A percentile compares a stretch with the other conserved stretches of the same genome.
Conservation (phyloP, 2,888 invertebrate species). For the Operophtera brumata region DNA sequence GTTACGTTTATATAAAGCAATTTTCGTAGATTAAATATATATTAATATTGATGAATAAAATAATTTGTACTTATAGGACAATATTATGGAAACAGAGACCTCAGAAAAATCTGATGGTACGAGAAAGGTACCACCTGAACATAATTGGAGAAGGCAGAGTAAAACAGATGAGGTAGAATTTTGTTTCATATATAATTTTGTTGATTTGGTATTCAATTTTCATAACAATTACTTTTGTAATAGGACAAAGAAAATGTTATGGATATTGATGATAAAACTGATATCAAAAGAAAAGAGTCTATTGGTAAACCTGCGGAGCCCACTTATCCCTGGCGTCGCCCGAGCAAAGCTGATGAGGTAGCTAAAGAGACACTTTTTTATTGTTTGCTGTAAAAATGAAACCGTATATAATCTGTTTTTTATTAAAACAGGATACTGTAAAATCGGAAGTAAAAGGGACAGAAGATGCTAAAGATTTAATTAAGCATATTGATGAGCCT, state of each 20-base stretch:
- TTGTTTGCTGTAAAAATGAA: background rate
- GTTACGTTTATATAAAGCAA: background rate
- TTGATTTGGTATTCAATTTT: background rate
- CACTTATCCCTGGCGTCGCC: conserved; percentile 25
- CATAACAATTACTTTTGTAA: conserved; percentile 11
- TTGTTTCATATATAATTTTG: background rate
- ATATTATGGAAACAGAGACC: conserved; percentile 35
- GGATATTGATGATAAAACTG: conserved; percentile 30
- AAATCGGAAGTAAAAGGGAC: conserved; percentile 24
- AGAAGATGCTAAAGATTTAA: conserved; percentile 10
- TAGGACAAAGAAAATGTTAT: conserved; percentile 40
- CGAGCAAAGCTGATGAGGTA: conserved; percentile 12
- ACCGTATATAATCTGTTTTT: background rate
- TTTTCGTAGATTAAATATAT: background rate
- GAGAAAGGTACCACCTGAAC: conserved; percentile 39
- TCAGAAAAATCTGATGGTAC: conserved; percentile 40
- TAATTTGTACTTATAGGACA: conserved; percentile 30
- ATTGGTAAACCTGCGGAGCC: conserved; percentile 38
- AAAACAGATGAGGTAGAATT: conserved; percentile 40
- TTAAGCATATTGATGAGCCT: conserved; percentile 28
- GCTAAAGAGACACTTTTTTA: background rate
- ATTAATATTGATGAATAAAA: background rate
- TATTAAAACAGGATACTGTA: conserved; percentile 8
- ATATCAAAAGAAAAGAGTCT: conserved; percentile 34
- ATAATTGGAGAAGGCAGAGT: conserved; percentile 40